Evolutionary conservation across 2,797 vertebrate species (phyloP).

Genomic region (Parauchenoglanis punctatus): DNA sequence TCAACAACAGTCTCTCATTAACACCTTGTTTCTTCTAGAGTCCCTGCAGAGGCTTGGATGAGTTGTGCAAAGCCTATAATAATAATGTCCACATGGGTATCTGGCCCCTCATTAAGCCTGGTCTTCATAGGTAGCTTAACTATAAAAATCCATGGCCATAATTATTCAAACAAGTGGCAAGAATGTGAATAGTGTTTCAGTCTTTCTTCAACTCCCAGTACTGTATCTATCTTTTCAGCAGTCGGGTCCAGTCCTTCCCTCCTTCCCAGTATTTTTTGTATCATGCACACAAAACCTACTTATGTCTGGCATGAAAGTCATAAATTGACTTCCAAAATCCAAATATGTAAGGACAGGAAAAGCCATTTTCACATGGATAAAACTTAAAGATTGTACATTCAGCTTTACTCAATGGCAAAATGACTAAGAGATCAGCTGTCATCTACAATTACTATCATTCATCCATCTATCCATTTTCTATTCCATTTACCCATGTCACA

Average conservation of each 20-base stretch:
- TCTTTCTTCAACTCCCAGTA: neutral
- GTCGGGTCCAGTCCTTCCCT: neutral
- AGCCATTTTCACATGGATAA: neutral
- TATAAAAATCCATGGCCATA: neutral
- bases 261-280: neutral
- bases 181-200: neutral
- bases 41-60: neutral
- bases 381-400: neutral
- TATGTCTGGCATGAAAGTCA: neutral
- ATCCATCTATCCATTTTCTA: too few relatives aligned
- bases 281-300: neutral
- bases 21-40: constrained; percentile 8
- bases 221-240: neutral
- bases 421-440: neutral
- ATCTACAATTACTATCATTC: neutral
- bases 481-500: too few relatives aligned
- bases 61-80: constrained; percentile 2
- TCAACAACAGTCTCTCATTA: constrained; percentile 4
- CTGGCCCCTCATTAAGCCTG: neutral
- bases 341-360: neutral
- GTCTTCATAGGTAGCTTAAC: neutral
- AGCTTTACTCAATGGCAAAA: neutral
- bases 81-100: neutral
- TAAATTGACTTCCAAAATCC: neutral
- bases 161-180: neutral